Base-by-base conservation (phyloP, 2,797 vertebrate species). In the Oceanodroma leucorhoa region DNA sequence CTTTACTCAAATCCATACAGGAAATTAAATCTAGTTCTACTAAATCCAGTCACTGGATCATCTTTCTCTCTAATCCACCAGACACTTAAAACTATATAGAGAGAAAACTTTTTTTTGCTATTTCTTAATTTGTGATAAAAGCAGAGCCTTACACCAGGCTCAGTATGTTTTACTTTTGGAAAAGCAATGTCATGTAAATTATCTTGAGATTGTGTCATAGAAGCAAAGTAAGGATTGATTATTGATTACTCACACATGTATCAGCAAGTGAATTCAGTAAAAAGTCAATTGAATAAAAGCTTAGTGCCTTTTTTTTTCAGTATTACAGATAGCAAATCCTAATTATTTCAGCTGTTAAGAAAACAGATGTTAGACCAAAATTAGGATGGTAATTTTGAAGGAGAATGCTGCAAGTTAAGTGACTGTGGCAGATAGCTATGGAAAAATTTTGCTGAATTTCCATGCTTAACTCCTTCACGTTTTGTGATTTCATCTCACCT, bases 11-110 rank as follows among this genome's bases (percentile, higher is more conserved):
- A 84, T 72, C 67, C 34, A 22, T 78, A 24, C 15, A 71, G 77
- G 70, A 93, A 94, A 90, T 96, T 72, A 95, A 94, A 89, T 60
- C n/a, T 85, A 54, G 29, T 71, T 64, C 30, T 83, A 23, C 41
- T 57, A 46, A 90, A 84, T 84, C 61, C 41, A 54, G 24, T 88
- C 46, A 81, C 23, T 62, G 62, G 36, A 65, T 90, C 32, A 80
- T 87, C 55, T 72, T 70, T 71, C 80, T 27, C 41, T 61, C 34
- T 78, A 78, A 78, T 67, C 17, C 24, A 21, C 27, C n/a, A 61
- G 26, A 51, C 34, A 69, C 27, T 83, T 88, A 46, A 61, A 84
- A 89, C 69, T 62, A 32, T 62, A 32, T 0, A 58, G 0, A 53
- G 30, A 67, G 20, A 53, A 51, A 65, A 18, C 14, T 3, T 22